Base-by-base conservation (phyloP, 1,140 invertebrate genomes). In the Leucophenga varia region DNA sequence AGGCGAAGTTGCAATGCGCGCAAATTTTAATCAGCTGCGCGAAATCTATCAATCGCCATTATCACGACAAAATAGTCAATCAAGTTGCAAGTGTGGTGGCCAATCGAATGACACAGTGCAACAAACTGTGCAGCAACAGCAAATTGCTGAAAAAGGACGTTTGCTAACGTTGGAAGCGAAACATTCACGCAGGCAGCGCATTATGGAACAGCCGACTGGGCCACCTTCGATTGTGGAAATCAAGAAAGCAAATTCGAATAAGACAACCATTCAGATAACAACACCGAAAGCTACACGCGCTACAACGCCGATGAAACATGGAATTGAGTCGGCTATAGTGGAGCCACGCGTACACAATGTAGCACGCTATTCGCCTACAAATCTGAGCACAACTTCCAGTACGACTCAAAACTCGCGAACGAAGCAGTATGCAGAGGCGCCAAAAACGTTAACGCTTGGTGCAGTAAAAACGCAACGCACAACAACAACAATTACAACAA, bases 41-140 rank as follows among this genome's bases (percentile, higher is more conserved):
- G 85, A 87, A 61, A 88, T 90, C 31, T 86, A 86, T 54, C 86
- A 89, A 47, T 81, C 83, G 4, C 80, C 79, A 21, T 74, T 78
- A 49, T 70, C 71, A 32, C 53, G 65, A 25, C 64, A 74, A 43
- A 54, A 76, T 57, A 50, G 61, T 64, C 20, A 44, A 22, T 21
- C 25, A 20, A 46, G 55, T 47, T 54, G 47, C 41, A 64, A 64
- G 38, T 55, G 45, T 30, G 69, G 72, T 21, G 47, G 36, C 6
- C 37, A 43, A 18, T 34, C 36, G 8, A 47, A 40, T 28, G 34
- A 14, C 16, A 13, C 45, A 14, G 28, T 17, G 14, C 14, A 52
- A 17, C n/a, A n/a, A n/a, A n/a, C n/a, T n/a, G n/a, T n/a, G 32
- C 42, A 2, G 13, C 18, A 14, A 34, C n/a, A 42, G 14, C 22